Evolutionary conservation across 2,113 vertebrate species (phyloP).

Genomic region (Calidris pygmaea): DNA sequence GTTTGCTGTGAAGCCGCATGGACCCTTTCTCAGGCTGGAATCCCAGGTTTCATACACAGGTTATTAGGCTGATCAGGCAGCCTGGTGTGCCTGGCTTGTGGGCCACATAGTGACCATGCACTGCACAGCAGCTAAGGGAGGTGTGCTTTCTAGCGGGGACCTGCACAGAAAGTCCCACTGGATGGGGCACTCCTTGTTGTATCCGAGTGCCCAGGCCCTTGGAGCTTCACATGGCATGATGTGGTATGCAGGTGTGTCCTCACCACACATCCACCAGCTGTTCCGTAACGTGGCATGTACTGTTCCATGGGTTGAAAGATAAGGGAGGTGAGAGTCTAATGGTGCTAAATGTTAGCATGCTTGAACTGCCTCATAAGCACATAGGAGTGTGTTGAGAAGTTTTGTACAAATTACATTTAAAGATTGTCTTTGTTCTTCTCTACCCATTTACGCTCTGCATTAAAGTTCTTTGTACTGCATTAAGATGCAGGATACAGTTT

Average conservation of each 20-base stretch:
- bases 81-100: not conserved
- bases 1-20: not conserved
- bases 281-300: not conserved
- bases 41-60: not conserved
- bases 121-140: not conserved
- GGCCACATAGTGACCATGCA: fast-evolving
- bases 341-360: not conserved
- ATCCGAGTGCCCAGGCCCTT: not conserved
- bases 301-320: not conserved
- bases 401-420: not conserved
- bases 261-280: not conserved
- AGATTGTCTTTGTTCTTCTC: not conserved
- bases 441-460: not conserved
- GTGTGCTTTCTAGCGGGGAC: not conserved
- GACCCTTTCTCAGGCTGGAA: not conserved
- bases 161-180: not conserved
- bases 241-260: not conserved
- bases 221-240: not conserved
- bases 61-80: not conserved
- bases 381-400: not conserved
- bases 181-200: not conserved
- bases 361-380: not conserved
- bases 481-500: not conserved
- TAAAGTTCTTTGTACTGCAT: not conserved
- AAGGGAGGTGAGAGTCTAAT: not conserved